Base-by-base conservation (phyloP, 1,140 invertebrate genomes). In the Maconellicoccus hirsutus region DNA sequence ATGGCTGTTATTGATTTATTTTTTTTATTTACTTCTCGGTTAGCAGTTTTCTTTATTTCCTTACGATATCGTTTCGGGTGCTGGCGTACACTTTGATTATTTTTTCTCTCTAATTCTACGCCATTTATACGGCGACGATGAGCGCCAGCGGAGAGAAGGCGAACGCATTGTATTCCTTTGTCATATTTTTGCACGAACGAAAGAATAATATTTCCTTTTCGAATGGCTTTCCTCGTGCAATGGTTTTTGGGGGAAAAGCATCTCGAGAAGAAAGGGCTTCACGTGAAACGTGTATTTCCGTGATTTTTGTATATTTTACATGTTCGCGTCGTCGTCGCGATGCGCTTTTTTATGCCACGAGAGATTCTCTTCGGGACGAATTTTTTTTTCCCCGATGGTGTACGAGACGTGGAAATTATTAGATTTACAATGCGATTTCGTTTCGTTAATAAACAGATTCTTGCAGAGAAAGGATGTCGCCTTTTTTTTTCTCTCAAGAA, bases 241-340 rank as follows among this genome's bases (percentile, higher is more conserved):
- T n/a, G n/a, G n/a, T n/a, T n/a, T n/a, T n/a, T n/a, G n/a, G n/a
- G n/a, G n/a, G n/a, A n/a, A n/a, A n/a, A n/a, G n/a, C n/a, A n/a
- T n/a, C n/a, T n/a, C n/a, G n/a, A n/a, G n/a, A n/a, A n/a, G n/a
- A n/a, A n/a, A n/a, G n/a, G n/a, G n/a, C n/a, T n/a, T n/a, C 12
- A 16, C 12, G 10, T 52, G 42, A 19, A 38, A 52, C 42, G 42
- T 33, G 29, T 52, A 52, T 52, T 52, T 52, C 42, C 42, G 42
- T 52, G 42, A 52, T 52, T 52, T 52, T n/a, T n/a, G n/a, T 52
- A 52, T 52, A 52, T 52, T 52, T 52, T 52, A 52, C 42, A 52
- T 52, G 42, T 52, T 52, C n/a, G 6, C n/a, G n/a, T 52, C 42
- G 42, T 52, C 2, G n/a, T 52, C 29, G 29, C 12, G 4, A 3